Conservation (phyloP, 2,797 vertebrate species). For the Thaleichthys pacificus region DNA sequence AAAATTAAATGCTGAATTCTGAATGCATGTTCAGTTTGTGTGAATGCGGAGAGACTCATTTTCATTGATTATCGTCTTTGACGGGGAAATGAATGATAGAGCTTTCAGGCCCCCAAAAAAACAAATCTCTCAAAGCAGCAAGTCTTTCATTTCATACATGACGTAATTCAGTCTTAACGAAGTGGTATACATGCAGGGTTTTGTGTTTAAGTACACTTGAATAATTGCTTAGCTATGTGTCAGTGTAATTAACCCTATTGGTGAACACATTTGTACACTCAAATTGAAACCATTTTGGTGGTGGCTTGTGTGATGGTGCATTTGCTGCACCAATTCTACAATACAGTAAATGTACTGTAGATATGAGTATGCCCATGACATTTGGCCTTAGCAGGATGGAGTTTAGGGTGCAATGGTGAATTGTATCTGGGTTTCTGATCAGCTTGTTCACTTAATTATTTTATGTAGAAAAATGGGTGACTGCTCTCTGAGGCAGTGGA, state of each 20-base stretch:
- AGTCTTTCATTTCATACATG: neutral
- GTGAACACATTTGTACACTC: neutral
- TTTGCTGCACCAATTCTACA: neutral
- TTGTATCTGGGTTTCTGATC: neutral
- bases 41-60: slow-evolving; percentile 22
- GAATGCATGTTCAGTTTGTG: slow-evolving; percentile 1
- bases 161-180: neutral
- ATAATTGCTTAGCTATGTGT: neutral
- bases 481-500: neutral
- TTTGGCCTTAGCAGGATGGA: neutral
- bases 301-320: neutral
- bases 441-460: too few relatives aligned
- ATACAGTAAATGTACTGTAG: neutral
- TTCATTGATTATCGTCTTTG: slow-evolving; percentile 32
- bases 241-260: neutral
- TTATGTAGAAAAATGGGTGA: neutral
- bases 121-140: neutral
- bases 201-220: neutral
- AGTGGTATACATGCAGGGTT: neutral
- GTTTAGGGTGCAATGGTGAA: neutral
- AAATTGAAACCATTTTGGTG: neutral
- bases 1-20: slow-evolving; percentile 28
- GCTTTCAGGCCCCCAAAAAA: neutral
- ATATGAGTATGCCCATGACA: neutral
- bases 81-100: slow-evolving; percentile 11